Evolutionary conservation across 1,140 invertebrate species (phyloP), one percentile per base, ranked within the genome.

Genomic region (Armadillidium nasatum): DNA sequence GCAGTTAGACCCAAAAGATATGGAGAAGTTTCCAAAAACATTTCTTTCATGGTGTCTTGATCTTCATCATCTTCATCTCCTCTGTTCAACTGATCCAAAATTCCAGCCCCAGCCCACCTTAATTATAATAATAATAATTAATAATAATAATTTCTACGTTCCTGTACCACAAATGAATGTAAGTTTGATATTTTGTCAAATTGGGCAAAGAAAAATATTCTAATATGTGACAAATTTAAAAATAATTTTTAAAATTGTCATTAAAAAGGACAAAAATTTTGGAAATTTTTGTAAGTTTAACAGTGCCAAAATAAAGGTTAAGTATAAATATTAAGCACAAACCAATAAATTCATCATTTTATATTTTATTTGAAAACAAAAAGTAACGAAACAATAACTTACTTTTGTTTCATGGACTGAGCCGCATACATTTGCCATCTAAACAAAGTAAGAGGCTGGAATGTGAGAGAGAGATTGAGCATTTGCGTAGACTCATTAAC

Each of bases 391-490:
- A n/a, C n/a, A n/a, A n/a, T n/a, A n/a, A n/a, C 75, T n/a, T n/a
- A 89, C 76, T 86, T 85, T 80, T 84, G 87, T 78, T 92, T 88
- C 92, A 96, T 95, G 19, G 91, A 89, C 86, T 99, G 97, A 10
- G 96, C 94, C 50, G 87, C 86, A 85, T 98, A 99, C 76, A 99
- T 84, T 86, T 99, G 97, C 95, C 96, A 99, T 84, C 95, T 96
- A 84, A 99, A 96, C 79, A 99, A 88, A 74, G 94, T 94, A 43
- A 99, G 84, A 3, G 97, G 97, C 83, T 95, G 92, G 85, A 91
- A 97, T n/a, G 93, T 98, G 74, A 99, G 82, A 67, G 89, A 86
- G 21, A 90, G 81, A 79, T 88, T 88, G 67, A 90, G 82, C 44
- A 81, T 76, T 33, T 76, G 68, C 4, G 78, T 82, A 10, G 93